Conservation (phyloP, 2,888 invertebrate genomes). For the Aradus depressus region DNA sequence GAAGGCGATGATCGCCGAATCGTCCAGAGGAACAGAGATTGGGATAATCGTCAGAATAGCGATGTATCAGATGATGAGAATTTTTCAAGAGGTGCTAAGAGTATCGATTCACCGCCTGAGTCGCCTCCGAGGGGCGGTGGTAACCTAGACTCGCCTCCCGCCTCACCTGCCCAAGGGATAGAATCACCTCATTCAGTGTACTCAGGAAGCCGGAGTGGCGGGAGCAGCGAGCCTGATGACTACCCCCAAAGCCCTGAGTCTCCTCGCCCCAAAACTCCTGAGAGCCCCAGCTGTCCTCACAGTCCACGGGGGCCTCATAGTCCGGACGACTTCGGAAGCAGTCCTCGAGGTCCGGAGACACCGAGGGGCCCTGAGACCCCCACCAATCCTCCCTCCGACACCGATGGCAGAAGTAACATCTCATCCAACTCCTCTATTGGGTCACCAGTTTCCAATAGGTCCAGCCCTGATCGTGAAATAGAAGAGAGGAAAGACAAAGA, state of each 20-base stretch:
- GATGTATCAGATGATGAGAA: slow-evolving; percentile 30
- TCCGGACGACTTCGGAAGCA: slow-evolving; percentile 31
- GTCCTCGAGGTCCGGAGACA: slow-evolving; percentile 36
- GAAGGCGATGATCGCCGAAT: slow-evolving; percentile 24
- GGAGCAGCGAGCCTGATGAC: slow-evolving; percentile 37
- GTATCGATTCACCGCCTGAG: slow-evolving; percentile 29
- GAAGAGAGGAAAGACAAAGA: slow-evolving; percentile 15
- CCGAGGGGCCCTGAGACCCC: slow-evolving; percentile 29
- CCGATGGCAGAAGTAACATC: slow-evolving; percentile 29
- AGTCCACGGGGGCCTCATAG: slow-evolving; percentile 1
- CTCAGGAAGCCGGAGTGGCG: slow-evolving; percentile 30
- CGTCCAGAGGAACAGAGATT: slow-evolving; percentile 14
- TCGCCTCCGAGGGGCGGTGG: slow-evolving; percentile 27
- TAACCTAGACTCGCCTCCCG: slow-evolving; percentile 28
- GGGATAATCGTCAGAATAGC: slow-evolving; percentile 25
- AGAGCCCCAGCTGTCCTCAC: slow-evolving; percentile 15
- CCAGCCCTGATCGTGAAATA: slow-evolving; percentile 8
- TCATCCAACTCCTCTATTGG: slow-evolving; percentile 29
- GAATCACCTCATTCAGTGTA: slow-evolving; percentile 31
- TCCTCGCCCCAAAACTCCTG: slow-evolving; percentile 35
- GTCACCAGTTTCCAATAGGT: slow-evolving; percentile 6
- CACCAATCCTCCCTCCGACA: slow-evolving; percentile 18
- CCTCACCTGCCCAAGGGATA: slow-evolving; percentile 28
- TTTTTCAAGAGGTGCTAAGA: slow-evolving; percentile 28
- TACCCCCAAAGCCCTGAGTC: slow-evolving; percentile 37